phyloP scores from a whole-genome alignment of 1,140 invertebrate genomes.

The Pogonus chalceus region DNA sequence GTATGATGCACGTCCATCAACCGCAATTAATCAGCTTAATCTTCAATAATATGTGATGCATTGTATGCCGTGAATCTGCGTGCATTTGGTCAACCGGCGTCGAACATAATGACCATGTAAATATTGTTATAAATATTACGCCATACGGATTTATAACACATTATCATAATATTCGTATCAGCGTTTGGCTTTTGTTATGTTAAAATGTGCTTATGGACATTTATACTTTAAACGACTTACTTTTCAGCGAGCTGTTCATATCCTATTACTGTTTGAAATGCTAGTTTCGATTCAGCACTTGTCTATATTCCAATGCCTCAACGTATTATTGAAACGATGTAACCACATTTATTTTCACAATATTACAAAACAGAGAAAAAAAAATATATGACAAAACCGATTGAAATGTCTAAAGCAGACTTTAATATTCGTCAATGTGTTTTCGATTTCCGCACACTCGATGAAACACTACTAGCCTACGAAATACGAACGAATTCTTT shows the following conservation, averaged over 20 bases:
- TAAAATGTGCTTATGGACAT: not conserved
- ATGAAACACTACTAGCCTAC: too few species aligned
- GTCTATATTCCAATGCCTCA: too few species aligned
- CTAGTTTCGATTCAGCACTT: too few species aligned
- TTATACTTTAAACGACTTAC: too few species aligned
- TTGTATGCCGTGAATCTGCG: not conserved
- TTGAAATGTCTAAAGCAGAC: not conserved
- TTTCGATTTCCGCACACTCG: not conserved
- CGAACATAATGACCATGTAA: not conserved
- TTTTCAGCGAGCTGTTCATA: too few species aligned
- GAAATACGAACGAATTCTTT: too few species aligned
- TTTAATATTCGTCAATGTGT: not conserved
- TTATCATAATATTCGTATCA: not conserved
- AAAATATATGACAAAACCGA: not conserved
- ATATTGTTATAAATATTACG: not conserved
- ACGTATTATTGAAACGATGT: too few species aligned
- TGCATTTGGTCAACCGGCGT: not conserved
- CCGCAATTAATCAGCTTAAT: not conserved
- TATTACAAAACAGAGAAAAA: not conserved
- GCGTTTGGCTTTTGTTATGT: not conserved
- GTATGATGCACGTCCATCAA: not conserved
- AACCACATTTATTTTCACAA: not conserved
- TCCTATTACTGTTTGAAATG: too few species aligned
- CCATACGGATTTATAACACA: not conserved
- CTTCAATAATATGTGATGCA: not conserved